phyloP scores from a whole-genome alignment of 2,888 invertebrate species.

The Tetranychus truncatus region DNA sequence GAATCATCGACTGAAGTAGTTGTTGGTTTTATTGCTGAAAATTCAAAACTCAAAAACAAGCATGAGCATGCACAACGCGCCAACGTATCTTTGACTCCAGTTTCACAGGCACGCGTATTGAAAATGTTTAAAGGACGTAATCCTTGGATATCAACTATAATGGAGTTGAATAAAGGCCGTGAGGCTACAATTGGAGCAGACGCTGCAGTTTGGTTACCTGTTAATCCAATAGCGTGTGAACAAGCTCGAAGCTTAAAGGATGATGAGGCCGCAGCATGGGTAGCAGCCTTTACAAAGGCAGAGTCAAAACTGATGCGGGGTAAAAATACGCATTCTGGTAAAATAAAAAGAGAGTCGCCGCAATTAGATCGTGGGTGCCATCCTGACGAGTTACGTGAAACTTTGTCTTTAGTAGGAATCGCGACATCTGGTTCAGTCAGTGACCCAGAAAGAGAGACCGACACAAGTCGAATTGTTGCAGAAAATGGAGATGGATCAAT shows the following conservation, averaged over 20 bases:
- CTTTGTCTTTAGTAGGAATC: background rate
- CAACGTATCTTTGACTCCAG: background rate
- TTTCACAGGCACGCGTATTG: background rate
- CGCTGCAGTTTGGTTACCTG: background rate
- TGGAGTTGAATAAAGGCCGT: background rate
- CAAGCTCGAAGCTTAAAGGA: background rate
- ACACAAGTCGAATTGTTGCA: background rate
- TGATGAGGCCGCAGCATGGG: background rate
- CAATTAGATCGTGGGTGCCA: background rate
- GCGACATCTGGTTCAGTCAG: background rate
- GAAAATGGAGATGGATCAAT: background rate
- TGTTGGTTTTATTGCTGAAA: slow-evolving; percentile 15
- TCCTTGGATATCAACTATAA: background rate
- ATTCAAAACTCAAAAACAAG: slow-evolving; percentile 3
- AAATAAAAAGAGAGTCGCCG: background rate
- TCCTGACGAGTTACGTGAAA: background rate
- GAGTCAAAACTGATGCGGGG: background rate
- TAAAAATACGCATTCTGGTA: background rate
- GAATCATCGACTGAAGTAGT: background rate
- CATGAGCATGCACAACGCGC: background rate
- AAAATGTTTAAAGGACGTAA: background rate
- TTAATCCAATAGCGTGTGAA: background rate
- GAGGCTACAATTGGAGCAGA: background rate
- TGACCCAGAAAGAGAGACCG: background rate
- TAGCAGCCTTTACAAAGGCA: background rate